phyloP scores from a whole-genome alignment of 2,888 invertebrate species.

The Agriopis marginaria region DNA sequence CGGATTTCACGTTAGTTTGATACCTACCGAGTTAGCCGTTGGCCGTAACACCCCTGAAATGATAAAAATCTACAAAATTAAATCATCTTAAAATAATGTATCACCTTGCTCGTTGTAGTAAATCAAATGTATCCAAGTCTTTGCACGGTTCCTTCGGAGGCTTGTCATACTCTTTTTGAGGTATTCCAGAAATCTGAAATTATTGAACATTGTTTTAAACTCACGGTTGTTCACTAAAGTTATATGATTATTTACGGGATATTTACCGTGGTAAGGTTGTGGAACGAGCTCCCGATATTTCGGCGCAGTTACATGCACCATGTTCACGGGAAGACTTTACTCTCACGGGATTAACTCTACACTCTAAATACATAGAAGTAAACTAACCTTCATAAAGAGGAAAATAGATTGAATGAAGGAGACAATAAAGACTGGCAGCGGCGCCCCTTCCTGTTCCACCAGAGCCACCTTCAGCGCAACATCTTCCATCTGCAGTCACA shows the following conservation, averaged over 20 bases:
- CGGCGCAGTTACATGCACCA: no score
- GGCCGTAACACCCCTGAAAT: no score
- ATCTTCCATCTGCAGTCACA: conserved; percentile 87
- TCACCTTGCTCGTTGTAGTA: conserved; percentile 73
- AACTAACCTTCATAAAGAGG: conserved; percentile 87
- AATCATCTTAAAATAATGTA: neutral
- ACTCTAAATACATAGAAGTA: no score
- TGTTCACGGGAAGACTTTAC: no score
- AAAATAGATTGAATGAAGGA: conserved; percentile 95
- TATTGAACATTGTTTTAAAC: neutral
- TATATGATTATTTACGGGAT: neutral
- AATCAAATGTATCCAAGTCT: conserved; percentile 74
- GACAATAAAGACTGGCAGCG: conserved; percentile 91
- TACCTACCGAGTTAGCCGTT: no score
- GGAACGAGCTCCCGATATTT: no score
- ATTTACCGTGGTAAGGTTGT: no score
- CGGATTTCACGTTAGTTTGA: no score
- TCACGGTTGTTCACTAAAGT: neutral
- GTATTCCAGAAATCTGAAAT: conserved; percentile 69
- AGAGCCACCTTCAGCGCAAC: conserved; percentile 94
- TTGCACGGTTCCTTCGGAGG: conserved; percentile 59
- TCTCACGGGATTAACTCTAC: no score
- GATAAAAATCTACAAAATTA: no score
- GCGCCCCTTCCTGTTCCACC: conserved; percentile 94
- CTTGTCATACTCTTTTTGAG: conserved; percentile 70